Percentiles rank a stretch among this genome's conserved stretches.
These are phyloP conservation scores for Enteromius anoplus DNA, from an alignment of 2,797 vertebrate species.

Conservation along the genomic window DNA sequence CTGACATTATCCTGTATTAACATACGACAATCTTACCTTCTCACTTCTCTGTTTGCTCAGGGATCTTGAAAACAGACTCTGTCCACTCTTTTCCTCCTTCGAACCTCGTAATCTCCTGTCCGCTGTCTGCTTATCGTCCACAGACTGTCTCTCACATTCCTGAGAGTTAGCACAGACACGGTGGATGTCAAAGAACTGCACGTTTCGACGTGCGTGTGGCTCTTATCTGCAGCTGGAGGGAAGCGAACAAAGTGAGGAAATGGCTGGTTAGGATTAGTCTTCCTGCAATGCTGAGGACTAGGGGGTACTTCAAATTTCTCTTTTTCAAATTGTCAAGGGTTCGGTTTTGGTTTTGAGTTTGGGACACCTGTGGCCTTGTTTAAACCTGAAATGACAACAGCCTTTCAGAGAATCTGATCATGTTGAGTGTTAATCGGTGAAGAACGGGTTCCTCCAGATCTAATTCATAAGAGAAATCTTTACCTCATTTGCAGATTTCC, in stretches of 20 bases:
- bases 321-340: background rate
- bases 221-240: constrained; percentile 39
- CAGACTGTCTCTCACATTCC: constrained; percentile 39
- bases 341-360: background rate
- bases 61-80: constrained; percentile 30
- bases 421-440: background rate
- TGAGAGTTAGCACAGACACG: constrained; percentile 18
- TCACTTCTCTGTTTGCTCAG: constrained; percentile 38
- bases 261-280: constrained; percentile 42
- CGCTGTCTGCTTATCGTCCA: constrained; percentile 41
- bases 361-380: background rate
- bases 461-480: background rate
- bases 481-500: background rate
- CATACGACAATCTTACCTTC: constrained; percentile 14
- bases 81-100: constrained; percentile 48
- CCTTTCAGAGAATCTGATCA: constrained; percentile 14
- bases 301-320: background rate
- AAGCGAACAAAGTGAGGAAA: constrained; percentile 49
- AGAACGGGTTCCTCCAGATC: background rate
- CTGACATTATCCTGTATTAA: constrained; percentile 8
- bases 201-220: constrained; percentile 30
- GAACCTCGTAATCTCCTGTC: constrained; percentile 49
- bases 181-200: constrained; percentile 35
- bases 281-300: constrained; percentile 17
- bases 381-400: background rate